phyloP scores from a whole-genome alignment of 2,888 invertebrate species.

The Drosophila nigritarsus region DNA sequence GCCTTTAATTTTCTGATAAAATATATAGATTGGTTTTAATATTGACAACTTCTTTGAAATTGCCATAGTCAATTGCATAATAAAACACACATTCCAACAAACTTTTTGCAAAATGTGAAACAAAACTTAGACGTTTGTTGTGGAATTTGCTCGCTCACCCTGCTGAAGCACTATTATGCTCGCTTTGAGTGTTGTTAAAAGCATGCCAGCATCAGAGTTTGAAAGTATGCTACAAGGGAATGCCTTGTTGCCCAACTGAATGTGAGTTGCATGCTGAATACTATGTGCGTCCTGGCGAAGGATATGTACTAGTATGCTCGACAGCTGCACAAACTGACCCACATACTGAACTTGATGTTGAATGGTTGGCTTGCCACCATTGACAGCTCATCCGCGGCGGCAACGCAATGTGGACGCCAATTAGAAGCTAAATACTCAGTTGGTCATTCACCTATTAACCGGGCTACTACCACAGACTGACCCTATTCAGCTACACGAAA shows the following conservation, averaged over 20 bases:
- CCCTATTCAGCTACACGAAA: not conserved
- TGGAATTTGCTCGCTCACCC: conserved; percentile 2
- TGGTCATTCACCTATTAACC: conserved; percentile 18
- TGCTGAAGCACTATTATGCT: conserved; percentile 13
- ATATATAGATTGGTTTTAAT: not conserved
- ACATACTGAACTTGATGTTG: conserved; percentile 41
- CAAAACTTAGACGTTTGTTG: not conserved
- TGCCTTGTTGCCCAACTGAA: conserved; percentile 22
- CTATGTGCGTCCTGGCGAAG: not conserved
- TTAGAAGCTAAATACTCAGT: conserved; percentile 5
- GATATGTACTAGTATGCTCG: not conserved
- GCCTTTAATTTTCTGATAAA: not conserved
- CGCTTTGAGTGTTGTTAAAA: conserved; percentile 22
- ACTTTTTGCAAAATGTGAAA: not conserved
- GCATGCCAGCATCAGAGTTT: conserved; percentile 23
- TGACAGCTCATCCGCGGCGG: conserved; percentile 25
- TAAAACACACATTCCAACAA: not conserved
- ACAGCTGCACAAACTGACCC: conserved; percentile 76
- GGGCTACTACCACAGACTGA: conserved; percentile 14
- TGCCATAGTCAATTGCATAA: not conserved
- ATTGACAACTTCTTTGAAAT: not conserved
- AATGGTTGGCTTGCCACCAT: conserved; percentile 23
- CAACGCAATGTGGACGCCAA: conserved; percentile 30
- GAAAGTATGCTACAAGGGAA: conserved; percentile 48
- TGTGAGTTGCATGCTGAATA: conserved; percentile 34